These are phyloP conservation scores for Volucella inanis DNA, from an alignment of 2,888 invertebrate species.

Conservation along the genomic window DNA sequence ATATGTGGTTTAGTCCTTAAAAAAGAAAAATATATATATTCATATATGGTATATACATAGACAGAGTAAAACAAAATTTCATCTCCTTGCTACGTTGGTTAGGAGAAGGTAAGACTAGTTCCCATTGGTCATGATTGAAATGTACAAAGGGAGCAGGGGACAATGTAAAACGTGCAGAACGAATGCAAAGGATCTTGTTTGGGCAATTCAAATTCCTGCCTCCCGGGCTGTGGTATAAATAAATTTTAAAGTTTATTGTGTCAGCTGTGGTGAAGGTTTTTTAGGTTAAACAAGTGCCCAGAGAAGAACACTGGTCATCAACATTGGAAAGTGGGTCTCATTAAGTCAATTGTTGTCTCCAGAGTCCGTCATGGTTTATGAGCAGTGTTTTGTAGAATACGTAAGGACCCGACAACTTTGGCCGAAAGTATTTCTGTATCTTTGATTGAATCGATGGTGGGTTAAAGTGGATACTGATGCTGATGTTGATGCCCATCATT, in stretches of 20 bases:
- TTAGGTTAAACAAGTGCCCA: conserved; percentile 33
- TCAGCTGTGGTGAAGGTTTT: conserved; percentile 51
- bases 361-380: conserved; percentile 44
- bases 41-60: too few species aligned
- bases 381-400: conserved; percentile 13
- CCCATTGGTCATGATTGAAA: conserved; percentile 21
- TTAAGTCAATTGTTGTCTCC: conserved; percentile 55
- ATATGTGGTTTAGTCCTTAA: conserved; percentile 19
- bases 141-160: neutral
- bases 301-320: conserved; percentile 51
- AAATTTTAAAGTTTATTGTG: conserved; percentile 63
- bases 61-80: conserved; percentile 32
- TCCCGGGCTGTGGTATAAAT: conserved; percentile 47
- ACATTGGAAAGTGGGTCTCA: conserved; percentile 51
- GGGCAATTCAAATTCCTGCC: conserved; percentile 49
- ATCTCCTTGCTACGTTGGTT: conserved; percentile 27
- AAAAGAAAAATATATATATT: too few species aligned
- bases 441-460: conserved; percentile 29
- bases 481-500: neutral
- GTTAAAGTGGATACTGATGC: conserved; percentile 6
- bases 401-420: neutral
- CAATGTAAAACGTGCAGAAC: neutral
- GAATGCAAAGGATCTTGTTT: neutral
- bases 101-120: conserved; percentile 20
- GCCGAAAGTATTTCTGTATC: neutral